Evolutionary conservation across 2,113 vertebrate genomes (phyloP).

Genomic region (Cinclus cinclus): DNA sequence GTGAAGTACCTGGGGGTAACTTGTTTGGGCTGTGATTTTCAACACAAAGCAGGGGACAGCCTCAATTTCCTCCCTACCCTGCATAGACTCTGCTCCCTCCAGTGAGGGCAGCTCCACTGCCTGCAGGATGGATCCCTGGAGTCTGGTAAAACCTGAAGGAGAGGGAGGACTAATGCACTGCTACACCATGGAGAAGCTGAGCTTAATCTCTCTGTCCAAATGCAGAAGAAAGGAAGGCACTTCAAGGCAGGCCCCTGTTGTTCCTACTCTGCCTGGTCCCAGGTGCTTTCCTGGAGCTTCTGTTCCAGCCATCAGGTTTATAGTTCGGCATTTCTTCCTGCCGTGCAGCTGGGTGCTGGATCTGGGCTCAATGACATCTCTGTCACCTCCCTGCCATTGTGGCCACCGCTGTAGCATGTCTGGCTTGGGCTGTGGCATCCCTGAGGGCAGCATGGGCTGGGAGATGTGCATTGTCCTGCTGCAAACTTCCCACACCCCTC

Average conservation of each 20-base stretch:
- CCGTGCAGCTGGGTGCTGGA: neutral
- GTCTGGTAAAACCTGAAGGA: neutral
- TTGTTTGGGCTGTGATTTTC: neutral
- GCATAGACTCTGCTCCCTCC: neutral
- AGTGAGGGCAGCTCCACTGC: neutral
- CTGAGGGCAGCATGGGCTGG: neutral
- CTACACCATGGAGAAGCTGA: neutral
- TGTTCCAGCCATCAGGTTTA: neutral
- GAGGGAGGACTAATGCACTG: fast-evolving
- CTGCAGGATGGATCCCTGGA: neutral
- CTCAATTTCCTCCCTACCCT: neutral
- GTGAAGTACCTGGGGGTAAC: neutral
- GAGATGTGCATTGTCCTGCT: neutral
- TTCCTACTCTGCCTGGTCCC: neutral
- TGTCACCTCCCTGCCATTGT: neutral
- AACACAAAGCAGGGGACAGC: neutral
- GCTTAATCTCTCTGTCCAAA: neutral
- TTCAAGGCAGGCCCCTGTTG: neutral
- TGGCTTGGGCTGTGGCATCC: neutral
- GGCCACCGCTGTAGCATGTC: neutral
- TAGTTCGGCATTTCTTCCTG: neutral
- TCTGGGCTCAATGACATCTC: neutral
- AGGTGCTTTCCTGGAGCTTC: neutral
- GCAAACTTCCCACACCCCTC: neutral
- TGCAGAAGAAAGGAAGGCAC: neutral